A percentile compares a stretch with the other conserved stretches of the same genome.
phyloP scores from a whole-genome alignment of 2,113 vertebrate genomes.

The Pleuronectes platessa region DNA sequence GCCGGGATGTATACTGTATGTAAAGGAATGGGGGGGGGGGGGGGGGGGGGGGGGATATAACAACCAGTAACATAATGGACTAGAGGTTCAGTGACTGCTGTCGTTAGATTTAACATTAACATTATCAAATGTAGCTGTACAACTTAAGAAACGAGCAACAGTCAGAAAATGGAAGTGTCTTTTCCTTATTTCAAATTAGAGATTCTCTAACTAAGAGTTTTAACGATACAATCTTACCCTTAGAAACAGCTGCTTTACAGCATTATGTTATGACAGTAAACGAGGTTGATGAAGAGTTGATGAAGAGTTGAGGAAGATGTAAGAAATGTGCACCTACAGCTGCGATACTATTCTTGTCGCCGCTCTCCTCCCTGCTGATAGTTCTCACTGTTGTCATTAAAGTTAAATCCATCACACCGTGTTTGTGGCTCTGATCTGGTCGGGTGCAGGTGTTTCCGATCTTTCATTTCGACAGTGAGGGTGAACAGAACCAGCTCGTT shows the following conservation, averaged over 20 bases:
- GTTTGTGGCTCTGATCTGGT: constrained; percentile 31
- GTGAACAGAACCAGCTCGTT: constrained; percentile 22
- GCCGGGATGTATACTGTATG: constrained; percentile 25
- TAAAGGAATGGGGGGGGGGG: constrained; percentile 5
- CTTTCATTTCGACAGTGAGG: constrained; percentile 37
- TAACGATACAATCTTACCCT: no score
- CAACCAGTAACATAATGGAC: no score
- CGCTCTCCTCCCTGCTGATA: constrained; percentile 18
- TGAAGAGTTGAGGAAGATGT: not conserved
- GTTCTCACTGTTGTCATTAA: constrained; percentile 36
- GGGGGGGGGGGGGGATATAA: no score
- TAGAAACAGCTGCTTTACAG: no score
- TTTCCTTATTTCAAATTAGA: no score
- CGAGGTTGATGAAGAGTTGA: not conserved
- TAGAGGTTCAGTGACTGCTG: no score
- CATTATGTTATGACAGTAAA: not conserved
- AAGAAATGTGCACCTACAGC: not conserved
- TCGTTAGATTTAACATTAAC: no score
- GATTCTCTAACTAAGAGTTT: no score
- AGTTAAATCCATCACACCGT: constrained; percentile 37
- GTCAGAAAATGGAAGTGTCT: no score
- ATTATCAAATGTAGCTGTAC: no score
- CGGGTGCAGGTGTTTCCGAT: constrained; percentile 26
- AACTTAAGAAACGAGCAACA: no score
- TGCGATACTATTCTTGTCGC: constrained; percentile 6